phyloP scores from a whole-genome alignment of 2,888 invertebrate species.

The Synergus itoensis region DNA sequence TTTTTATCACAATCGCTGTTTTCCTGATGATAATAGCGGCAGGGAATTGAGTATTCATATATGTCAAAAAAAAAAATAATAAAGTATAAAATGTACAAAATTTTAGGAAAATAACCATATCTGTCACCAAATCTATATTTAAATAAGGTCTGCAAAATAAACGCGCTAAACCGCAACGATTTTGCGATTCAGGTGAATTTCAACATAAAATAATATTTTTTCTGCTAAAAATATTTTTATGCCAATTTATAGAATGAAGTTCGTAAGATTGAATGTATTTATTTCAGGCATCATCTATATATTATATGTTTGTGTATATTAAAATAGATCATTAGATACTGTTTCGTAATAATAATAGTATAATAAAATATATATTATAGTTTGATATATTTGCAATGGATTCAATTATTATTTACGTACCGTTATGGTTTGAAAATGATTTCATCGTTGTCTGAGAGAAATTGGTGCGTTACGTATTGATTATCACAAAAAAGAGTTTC shows the following conservation, averaged over 20 bases:
- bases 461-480: background rate
- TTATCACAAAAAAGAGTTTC: background rate
- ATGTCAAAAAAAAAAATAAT: no score
- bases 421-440: background rate
- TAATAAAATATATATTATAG: no score
- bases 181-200: background rate
- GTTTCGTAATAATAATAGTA: no score
- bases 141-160: background rate
- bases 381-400: background rate
- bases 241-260: background rate
- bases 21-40: no score
- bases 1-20: background rate
- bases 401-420: constrained; percentile 14
- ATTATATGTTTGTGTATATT: background rate
- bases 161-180: background rate
- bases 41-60: no score
- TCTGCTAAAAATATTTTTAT: background rate
- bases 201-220: background rate
- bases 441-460: background rate
- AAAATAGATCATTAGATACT: no score
- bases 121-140: background rate
- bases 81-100: no score
- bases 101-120: background rate
- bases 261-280: background rate
- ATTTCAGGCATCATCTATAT: background rate